Conservation (phyloP, 2,113 vertebrate species). For the Catharus bicknelli region DNA sequence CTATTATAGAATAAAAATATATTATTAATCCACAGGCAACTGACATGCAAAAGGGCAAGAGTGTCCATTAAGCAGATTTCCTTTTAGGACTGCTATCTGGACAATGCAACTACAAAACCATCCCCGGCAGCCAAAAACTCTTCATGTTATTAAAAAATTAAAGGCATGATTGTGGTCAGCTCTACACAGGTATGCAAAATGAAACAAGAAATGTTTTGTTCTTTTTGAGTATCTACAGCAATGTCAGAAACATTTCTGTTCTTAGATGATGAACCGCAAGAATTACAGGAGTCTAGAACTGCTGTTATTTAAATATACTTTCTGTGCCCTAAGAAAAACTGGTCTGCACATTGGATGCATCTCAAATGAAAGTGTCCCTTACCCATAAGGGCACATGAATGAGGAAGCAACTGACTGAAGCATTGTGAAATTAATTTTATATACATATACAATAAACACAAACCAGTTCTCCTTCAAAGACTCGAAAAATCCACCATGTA, state of each 20-base stretch:
- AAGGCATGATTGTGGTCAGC: not conserved
- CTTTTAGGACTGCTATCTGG: not conserved
- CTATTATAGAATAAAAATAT: not conserved
- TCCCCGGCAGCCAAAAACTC: not conserved
- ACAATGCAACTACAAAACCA: not conserved
- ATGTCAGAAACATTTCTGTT: not conserved
- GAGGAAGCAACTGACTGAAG: not conserved
- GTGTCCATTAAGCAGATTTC: not conserved
- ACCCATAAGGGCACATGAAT: not conserved
- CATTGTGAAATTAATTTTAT: not conserved
- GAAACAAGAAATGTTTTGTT: not conserved
- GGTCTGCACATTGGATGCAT: no score
- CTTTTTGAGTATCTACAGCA: not conserved
- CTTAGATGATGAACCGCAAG: not conserved
- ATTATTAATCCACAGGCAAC: not conserved
- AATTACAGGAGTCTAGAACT: not conserved
- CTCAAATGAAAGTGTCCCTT: not conserved
- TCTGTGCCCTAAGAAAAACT: not conserved
- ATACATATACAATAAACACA: not conserved
- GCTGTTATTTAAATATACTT: not conserved
- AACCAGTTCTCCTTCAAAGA: not conserved
- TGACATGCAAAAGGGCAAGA: not conserved
- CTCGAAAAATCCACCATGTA: not conserved
- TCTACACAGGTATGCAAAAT: slow-evolving; percentile 3
- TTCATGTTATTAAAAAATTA: not conserved